These are phyloP conservation scores for Etheostoma spectabile DNA, from an alignment of 2,113 vertebrate species.

Conservation along the genomic window DNA sequence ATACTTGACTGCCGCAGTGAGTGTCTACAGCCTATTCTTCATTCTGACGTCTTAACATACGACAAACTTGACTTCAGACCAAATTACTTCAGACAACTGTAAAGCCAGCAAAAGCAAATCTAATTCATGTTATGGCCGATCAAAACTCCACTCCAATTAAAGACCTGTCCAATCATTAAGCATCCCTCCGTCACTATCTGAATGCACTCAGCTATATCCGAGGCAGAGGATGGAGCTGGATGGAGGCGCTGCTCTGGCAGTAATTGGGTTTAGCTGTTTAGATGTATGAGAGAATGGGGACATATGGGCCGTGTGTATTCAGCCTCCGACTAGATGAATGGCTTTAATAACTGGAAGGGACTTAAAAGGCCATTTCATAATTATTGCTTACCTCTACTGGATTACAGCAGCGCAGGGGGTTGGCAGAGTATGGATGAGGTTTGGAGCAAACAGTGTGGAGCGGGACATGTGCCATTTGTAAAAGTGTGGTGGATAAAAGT, in stretches of 20 bases:
- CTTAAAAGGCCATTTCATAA: slow-evolving; percentile 81
- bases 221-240: slow-evolving; percentile 33
- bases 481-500: slow-evolving; percentile 24
- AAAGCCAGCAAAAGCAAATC: slow-evolving; percentile 23
- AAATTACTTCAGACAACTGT: slow-evolving; percentile 35
- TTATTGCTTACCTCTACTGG: slow-evolving; percentile 74
- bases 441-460: slow-evolving; percentile 6
- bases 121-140: slow-evolving; percentile 57
- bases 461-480: slow-evolving; percentile 57
- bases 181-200: slow-evolving; percentile 25
- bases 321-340: slow-evolving; percentile 65
- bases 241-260: slow-evolving; percentile 53
- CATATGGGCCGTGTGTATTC: slow-evolving; percentile 59
- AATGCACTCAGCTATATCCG: slow-evolving; percentile 60
- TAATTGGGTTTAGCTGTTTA: slow-evolving; percentile 74
- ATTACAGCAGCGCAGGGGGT: slow-evolving; percentile 44
- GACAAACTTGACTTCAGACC: slow-evolving; percentile 23
- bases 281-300: slow-evolving; percentile 54
- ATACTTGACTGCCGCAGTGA: background rate
- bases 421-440: slow-evolving; percentile 49
- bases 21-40: background rate
- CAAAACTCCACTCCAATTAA: slow-evolving; percentile 60
- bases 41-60: background rate
- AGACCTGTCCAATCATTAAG: slow-evolving; percentile 48
- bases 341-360: slow-evolving; percentile 72